Conservation (phyloP, 2,797 vertebrate species). For the Sphenodon punctatus region DNA sequence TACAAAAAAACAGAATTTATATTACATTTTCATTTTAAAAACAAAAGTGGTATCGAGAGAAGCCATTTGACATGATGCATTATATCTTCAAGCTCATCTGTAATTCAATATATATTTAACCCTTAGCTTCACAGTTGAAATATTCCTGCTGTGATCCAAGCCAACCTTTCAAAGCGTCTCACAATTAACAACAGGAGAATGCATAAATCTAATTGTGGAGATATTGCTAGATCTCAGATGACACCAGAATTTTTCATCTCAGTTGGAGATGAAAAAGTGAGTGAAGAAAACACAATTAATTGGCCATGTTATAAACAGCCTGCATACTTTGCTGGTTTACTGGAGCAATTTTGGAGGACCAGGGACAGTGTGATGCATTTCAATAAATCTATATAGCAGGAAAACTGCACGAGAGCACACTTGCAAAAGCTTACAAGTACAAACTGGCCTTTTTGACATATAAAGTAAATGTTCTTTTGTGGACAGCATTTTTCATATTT, state of each 20-base stretch:
- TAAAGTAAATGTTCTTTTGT: background rate
- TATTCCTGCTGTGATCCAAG: conserved; percentile 7
- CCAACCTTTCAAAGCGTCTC: background rate
- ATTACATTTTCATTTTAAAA: background rate
- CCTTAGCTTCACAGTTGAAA: background rate
- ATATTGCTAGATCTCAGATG: background rate
- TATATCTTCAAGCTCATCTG: background rate
- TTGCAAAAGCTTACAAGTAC: background rate
- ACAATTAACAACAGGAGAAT: background rate
- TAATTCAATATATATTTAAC: background rate
- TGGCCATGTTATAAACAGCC: background rate
- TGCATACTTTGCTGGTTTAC: too few relatives aligned
- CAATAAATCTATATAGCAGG: background rate
- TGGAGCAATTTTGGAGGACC: background rate
- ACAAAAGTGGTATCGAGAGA: background rate
- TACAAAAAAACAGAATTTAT: background rate
- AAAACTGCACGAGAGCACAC: background rate
- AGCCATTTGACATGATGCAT: background rate
- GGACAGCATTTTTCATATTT: background rate
- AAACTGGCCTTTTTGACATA: background rate
- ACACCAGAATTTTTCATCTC: background rate
- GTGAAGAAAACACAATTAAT: background rate
- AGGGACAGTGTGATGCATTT: background rate
- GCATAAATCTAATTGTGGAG: background rate
- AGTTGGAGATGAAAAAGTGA: background rate